These are phyloP conservation scores for Clarias fuscus DNA, from an alignment of 2,797 vertebrate genomes.

Conservation along the genomic window DNA sequence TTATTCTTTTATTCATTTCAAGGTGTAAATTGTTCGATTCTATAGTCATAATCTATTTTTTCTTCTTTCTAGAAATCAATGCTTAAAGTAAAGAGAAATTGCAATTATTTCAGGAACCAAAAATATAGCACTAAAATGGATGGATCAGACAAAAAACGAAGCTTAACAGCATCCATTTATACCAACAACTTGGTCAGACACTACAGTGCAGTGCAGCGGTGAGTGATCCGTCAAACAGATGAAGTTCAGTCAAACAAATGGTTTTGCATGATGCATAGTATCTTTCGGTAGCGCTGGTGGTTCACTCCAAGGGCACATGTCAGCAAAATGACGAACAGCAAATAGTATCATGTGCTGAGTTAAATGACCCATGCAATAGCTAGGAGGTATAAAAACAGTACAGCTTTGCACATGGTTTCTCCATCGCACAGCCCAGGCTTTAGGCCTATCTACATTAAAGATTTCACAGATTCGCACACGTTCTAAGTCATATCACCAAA, in stretches of 20 bases:
- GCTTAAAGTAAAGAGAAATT: neutral
- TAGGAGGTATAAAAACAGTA: slow-evolving; percentile 56
- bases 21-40: neutral
- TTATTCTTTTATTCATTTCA: neutral
- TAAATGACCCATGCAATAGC: slow-evolving; percentile 66
- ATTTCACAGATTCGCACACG: slow-evolving; percentile 6
- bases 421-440: slow-evolving; percentile 15
- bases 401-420: slow-evolving; percentile 5
- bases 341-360: slow-evolving; percentile 43
- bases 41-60: neutral
- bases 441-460: slow-evolving; percentile 6
- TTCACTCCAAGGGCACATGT: slow-evolving; percentile 63
- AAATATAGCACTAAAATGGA: neutral
- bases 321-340: slow-evolving; percentile 62
- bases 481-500: neutral
- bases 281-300: slow-evolving; percentile 38
- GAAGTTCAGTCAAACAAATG: slow-evolving; percentile 22
- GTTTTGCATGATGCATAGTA: slow-evolving; percentile 25
- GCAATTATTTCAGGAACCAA: neutral
- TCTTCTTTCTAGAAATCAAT: neutral
- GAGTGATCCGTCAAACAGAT: slow-evolving; percentile 20
- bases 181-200: slow-evolving; percentile 3
- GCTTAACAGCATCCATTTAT: neutral
- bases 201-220: neutral
- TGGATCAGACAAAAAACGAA: slow-evolving; percentile 13